These are phyloP conservation scores for Uloborus plumipes DNA, from an alignment of 2,888 invertebrate species.

Conservation along the genomic window DNA sequence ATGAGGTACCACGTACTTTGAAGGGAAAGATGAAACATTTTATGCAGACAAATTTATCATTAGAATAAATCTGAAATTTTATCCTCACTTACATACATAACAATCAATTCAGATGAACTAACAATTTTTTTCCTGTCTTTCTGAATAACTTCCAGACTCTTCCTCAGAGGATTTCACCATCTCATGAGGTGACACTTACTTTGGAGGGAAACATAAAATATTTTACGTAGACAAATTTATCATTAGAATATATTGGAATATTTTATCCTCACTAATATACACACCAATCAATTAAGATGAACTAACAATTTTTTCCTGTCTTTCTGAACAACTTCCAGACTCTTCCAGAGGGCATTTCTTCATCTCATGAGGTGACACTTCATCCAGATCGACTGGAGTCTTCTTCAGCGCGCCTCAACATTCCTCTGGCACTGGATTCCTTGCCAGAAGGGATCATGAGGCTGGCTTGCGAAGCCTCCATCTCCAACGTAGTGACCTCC, in stretches of 20 bases:
- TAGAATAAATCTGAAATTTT: too few species aligned
- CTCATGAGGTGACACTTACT: conserved; percentile 29
- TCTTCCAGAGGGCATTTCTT: conserved; percentile 36
- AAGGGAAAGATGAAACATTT: too few species aligned
- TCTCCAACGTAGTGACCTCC: conserved; percentile 54
- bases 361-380: conserved; percentile 34
- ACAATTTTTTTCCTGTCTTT: too few species aligned
- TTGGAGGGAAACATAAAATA: too few species aligned
- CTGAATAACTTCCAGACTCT: conserved; percentile 17
- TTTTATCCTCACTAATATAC: too few species aligned
- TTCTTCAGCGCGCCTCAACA: conserved; percentile 32
- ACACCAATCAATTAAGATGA: too few species aligned
- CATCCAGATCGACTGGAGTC: conserved; percentile 51
- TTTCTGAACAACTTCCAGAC: conserved; percentile 5
- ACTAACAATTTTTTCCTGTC: too few species aligned
- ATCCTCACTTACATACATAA: too few species aligned
- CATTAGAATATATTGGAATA: too few species aligned
- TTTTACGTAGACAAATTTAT: too few species aligned
- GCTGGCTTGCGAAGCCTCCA: conserved; percentile 46
- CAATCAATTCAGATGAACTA: too few species aligned
- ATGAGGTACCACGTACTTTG: conserved; percentile 37
- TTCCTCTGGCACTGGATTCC: conserved; percentile 38
- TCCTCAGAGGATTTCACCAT: conserved; percentile 29
- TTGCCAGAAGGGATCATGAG: conserved; percentile 42
- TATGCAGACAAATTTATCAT: too few species aligned